phyloP scores from a whole-genome alignment of 92 coral and sea anemone genomes.

The Epizoanthus stellaris region DNA sequence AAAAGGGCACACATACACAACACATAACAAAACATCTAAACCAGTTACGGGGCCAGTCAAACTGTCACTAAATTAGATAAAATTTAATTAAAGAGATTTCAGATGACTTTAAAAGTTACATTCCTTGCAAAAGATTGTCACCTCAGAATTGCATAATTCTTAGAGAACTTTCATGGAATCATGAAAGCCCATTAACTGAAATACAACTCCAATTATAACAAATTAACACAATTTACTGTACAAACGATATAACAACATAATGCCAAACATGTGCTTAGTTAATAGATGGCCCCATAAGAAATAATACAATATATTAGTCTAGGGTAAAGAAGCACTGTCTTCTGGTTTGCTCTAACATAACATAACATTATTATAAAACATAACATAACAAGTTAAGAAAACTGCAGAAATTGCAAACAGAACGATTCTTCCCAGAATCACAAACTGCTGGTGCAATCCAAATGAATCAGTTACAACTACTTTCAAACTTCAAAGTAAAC shows the following conservation, averaged over 20 bases:
- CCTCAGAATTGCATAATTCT: not conserved
- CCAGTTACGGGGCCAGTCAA: too few species aligned
- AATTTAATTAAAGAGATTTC: too few species aligned
- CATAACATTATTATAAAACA: not conserved
- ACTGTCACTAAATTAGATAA: too few species aligned
- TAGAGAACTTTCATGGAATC: not conserved
- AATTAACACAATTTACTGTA: not conserved
- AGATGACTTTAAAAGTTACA: not conserved
- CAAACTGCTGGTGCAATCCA: too few species aligned
- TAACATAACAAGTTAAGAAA: not conserved
- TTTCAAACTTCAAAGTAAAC: too few species aligned
- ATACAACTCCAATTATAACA: not conserved
- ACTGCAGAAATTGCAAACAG: too few species aligned
- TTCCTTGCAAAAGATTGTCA: not conserved
- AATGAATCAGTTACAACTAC: too few species aligned
- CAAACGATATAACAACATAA: too few species aligned
- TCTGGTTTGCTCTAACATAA: not conserved
- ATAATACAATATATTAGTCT: not conserved
- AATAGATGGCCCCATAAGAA: not conserved
- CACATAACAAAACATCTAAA: not conserved
- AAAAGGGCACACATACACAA: not conserved
- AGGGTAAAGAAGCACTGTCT: not conserved
- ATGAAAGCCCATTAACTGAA: not conserved
- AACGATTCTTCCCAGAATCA: too few species aligned
- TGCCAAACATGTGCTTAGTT: not conserved